Evolutionary conservation across 2,888 invertebrate species (phyloP).

Genomic region (Eulithis prunata): DNA sequence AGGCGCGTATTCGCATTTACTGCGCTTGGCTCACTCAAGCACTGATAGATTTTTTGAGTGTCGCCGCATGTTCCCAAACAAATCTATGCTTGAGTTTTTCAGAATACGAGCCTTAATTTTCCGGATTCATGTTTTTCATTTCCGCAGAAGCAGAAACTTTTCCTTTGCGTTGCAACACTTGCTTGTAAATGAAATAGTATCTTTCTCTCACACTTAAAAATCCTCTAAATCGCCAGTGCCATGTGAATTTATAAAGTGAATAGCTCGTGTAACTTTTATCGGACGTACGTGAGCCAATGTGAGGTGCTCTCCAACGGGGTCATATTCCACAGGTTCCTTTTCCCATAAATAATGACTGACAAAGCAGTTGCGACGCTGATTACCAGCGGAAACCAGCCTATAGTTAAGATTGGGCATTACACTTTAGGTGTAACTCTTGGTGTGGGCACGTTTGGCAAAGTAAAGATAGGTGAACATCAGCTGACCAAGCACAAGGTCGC

Average conservation of each 20-base stretch:
- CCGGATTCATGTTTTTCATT: too few species aligned
- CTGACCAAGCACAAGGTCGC: slow-evolving; percentile 99
- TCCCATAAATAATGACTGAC: slow-evolving; percentile 56
- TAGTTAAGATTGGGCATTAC: slow-evolving; percentile 99
- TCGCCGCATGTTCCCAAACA: too few species aligned
- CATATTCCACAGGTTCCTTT: slow-evolving; percentile 23
- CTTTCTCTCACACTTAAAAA: too few species aligned
- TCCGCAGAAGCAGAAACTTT: too few species aligned
- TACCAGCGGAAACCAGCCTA: slow-evolving; percentile 85
- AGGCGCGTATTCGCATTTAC: too few species aligned
- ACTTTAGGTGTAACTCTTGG: slow-evolving; percentile 94
- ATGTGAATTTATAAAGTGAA: slow-evolving; percentile 29
- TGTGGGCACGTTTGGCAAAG: slow-evolving; percentile 99
- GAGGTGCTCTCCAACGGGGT: slow-evolving; percentile 32
- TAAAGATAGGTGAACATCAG: slow-evolving; percentile 99
- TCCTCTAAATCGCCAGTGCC: slow-evolving; percentile 5
- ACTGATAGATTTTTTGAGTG: too few species aligned
- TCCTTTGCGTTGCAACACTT: too few species aligned
- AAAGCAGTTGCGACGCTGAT: slow-evolving; percentile 60
- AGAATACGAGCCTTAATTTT: too few species aligned
- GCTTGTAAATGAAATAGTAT: too few species aligned
- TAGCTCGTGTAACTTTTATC: background rate
- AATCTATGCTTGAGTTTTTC: too few species aligned
- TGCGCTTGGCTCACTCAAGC: too few species aligned
- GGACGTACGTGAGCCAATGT: slow-evolving; percentile 39